Base-by-base conservation (phyloP, 2,888 invertebrate species). In the Troides helena region DNA sequence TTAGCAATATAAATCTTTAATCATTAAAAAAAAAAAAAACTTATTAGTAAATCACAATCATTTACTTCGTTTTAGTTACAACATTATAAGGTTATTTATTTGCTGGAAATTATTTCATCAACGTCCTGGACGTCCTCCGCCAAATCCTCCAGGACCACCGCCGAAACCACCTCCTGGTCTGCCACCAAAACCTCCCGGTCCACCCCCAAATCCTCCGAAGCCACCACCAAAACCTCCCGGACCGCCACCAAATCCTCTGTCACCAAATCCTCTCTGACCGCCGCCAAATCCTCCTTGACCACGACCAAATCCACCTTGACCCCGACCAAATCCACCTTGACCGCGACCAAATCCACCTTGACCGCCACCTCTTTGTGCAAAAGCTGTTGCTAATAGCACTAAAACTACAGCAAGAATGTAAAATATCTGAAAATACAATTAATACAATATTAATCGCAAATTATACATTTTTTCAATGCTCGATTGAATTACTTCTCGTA, bases 161-260 rank as follows among this genome's bases (percentile, higher is more conserved):
- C 78, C 76, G n/a, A 67, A 74, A 1, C 79, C 46, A 12, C 46
- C 81, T 6, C 78, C 73, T 58, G 75, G 74, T 58, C 64, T 72
- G 1, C 61, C 30, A 1, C 56, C 70, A 46, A 60, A 68, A 2
- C 72, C 64, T 65, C 69, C 71, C 3, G 50, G 67, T 12, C 73
- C 70, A 14, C 77, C 72, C 0, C 78, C 77, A n/a, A 68, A 75
- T 12, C 77, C 72, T 0, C 78, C 77, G 21, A 68, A 75, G 1
- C 80, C 81, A 0, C 77, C 74, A 0, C 81, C 77, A 25, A 70
- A 73, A 1, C 78, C 77, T 7, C 77, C 65, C 53, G 58, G 66
- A 0, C 65, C 63, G 18, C 71, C 63, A 25, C 74, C 74, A 39
- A 66, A 72, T 50, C 72, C 68, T 2, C 58, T 23, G 14, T 14